Conservation (phyloP, 2,888 invertebrate genomes). For the Netelia virgata region DNA sequence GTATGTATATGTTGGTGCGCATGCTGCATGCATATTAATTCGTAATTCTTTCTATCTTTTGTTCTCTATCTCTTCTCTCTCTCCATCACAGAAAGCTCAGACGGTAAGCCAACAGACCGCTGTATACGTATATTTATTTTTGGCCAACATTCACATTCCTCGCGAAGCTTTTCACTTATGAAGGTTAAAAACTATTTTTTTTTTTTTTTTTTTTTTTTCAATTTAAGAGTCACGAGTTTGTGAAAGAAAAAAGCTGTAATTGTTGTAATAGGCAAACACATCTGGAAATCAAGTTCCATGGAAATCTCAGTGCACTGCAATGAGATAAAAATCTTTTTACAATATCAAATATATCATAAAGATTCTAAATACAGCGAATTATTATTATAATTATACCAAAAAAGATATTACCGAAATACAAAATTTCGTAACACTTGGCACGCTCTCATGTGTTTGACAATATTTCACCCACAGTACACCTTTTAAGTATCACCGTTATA, state of each 20-base stretch:
- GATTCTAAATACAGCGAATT: too few species aligned
- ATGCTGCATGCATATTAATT: constrained; percentile 81
- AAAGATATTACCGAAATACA: too few species aligned
- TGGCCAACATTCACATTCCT: background rate
- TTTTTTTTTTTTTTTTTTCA: too few species aligned
- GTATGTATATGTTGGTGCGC: constrained; percentile 82
- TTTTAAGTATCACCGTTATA: background rate
- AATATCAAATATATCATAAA: too few species aligned
- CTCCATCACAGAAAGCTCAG: constrained; percentile 82
- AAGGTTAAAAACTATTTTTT: background rate
- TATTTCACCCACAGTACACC: too few species aligned
- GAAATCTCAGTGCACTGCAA: background rate
- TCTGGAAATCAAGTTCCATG: background rate
- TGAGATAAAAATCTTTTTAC: too few species aligned
- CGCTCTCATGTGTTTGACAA: too few species aligned
- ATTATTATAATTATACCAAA: too few species aligned
- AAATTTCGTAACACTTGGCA: too few species aligned
- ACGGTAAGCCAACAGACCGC: constrained; percentile 81
- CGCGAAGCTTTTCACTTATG: background rate
- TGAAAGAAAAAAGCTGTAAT: too few species aligned
- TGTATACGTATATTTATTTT: background rate
- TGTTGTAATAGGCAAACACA: background rate
- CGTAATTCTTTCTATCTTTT: constrained; percentile 73
- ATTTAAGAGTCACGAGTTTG: too few species aligned
- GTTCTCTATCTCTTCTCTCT: constrained; percentile 65